Base-by-base conservation (phyloP, 2,113 vertebrate genomes). In the Otocyon megalotis region DNA sequence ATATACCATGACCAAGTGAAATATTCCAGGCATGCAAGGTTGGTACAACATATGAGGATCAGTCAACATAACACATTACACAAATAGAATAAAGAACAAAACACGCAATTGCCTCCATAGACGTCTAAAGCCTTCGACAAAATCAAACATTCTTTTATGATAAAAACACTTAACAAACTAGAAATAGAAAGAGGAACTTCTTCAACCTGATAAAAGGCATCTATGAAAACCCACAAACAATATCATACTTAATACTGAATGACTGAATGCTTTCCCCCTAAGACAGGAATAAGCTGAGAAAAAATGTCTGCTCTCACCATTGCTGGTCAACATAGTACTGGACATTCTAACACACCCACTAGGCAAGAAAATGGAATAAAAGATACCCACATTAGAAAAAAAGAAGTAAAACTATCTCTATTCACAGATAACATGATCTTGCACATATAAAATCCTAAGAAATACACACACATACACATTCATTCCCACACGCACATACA, bases 401-500 rank as follows among this genome's bases (percentile, higher is more conserved):
- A 88, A 81, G 22, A 88, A 94, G 9, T 30, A 87, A 93, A 97
- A 81, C 80, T n/a, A 60, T 37, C 35, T 95, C 79, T 94, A 90
- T 58, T 62, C 72, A 37, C 58, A 81, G 71, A 90, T 71, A 10
- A 96, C 7, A 30, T 43, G 28, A 88, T n/a, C 43, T 30, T 26
- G 2, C 30, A 65, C 43, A 82, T 24, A 28, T 37, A 93, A 94
- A 50, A 50, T 72, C 60, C 20, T n/a, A 58, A 90, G 12, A 32
- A 94, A 79, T 5, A 50, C 16, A 92, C 63, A 79, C 35, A 71
- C 14, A 95, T n/a, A 82, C 26, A 65, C 86, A 48, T 7, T 30
- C 62, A 50, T 5, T 63, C 2, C 77, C 15, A 82, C 14, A 37
- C 9, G 67, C 19, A 69, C 30, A 62, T 58, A 35, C 43, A 50